These are phyloP conservation scores for Hystrix brachyura DNA, from an alignment of 2,113 vertebrate species.

Conservation along the genomic window DNA sequence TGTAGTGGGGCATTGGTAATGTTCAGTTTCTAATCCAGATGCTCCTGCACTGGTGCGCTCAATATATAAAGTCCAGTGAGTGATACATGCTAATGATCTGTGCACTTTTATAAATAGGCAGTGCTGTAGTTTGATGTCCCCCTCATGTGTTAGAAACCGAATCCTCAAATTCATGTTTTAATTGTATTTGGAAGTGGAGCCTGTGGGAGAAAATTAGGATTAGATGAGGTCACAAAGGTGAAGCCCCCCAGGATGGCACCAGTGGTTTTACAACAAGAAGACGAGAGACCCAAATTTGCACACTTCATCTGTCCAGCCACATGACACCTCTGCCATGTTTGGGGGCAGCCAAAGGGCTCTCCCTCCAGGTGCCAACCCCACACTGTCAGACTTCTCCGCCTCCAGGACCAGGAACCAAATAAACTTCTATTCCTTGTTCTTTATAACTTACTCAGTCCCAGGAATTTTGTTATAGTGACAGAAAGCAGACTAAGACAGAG, in stretches of 20 bases:
- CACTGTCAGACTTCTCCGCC: not conserved
- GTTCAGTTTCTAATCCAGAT: not conserved
- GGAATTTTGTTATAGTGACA: not conserved
- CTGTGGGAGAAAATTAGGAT: not conserved
- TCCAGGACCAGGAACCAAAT: not conserved
- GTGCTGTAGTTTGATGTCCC: not conserved
- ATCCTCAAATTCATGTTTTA: not conserved
- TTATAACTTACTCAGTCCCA: not conserved
- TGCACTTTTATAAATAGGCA: not conserved
- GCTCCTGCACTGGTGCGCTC: not conserved
- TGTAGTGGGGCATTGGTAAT: not conserved
- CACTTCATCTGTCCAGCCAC: too few species aligned
- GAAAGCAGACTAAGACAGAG: not conserved
- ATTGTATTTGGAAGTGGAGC: not conserved
- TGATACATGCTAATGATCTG: rapidly evolving
- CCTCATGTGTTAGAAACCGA: not conserved
- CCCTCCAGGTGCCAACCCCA: not conserved
- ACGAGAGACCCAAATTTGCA: too few species aligned
- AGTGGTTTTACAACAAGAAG: not conserved
- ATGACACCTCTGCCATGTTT: not conserved
- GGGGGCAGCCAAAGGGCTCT: not conserved
- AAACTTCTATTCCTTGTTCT: not conserved
- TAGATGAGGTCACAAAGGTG: not conserved
- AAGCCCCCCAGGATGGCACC: not conserved
- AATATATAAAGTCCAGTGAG: not conserved